A percentile compares a stretch with the other conserved stretches of the same genome.
Conservation (phyloP, 2,888 invertebrate genomes). For the Macrophya alboannulata region DNA sequence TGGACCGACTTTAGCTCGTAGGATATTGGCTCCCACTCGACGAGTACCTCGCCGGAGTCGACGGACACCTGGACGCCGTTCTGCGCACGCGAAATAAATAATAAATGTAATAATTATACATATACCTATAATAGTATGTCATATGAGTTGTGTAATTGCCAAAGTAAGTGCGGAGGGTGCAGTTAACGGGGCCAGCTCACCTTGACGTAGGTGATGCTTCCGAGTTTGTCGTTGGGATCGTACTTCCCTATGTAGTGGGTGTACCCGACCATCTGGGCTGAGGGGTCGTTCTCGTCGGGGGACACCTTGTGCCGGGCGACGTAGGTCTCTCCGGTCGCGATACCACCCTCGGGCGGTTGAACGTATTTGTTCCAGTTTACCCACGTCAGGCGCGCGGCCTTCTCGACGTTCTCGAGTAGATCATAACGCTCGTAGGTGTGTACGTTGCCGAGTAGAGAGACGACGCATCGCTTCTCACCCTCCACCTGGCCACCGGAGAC, state of each 20-base stretch:
- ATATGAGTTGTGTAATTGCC: not conserved
- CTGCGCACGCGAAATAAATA: conserved; percentile 62
- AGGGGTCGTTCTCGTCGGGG: conserved; percentile 61
- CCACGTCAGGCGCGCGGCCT: conserved; percentile 90
- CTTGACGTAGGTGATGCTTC: conserved; percentile 87
- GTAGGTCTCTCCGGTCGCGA: conserved; percentile 78
- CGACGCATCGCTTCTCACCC: conserved; percentile 84
- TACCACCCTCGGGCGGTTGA: conserved; percentile 86
- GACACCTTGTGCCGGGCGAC: conserved; percentile 80
- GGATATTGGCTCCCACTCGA: conserved; percentile 90
- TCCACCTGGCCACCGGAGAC: conserved; percentile 87
- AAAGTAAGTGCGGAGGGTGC: not conserved
- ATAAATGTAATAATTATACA: not conserved
- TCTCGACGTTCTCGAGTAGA: conserved; percentile 89
- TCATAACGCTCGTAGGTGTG: conserved; percentile 85
- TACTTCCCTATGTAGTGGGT: conserved; percentile 88
- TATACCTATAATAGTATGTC: not conserved
- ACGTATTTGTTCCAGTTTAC: conserved; percentile 88
- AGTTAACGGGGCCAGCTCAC: conserved; percentile 73
- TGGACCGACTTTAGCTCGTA: conserved; percentile 89
- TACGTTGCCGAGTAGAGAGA: conserved; percentile 83
- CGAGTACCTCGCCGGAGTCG: conserved; percentile 86
- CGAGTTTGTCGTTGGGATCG: conserved; percentile 84
- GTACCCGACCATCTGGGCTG: conserved; percentile 71
- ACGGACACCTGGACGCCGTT: conserved; percentile 69